Evolutionary conservation across 2,113 vertebrate genomes (phyloP), one percentile per base, ranked within the genome.

Genomic region (Callipepla californica): DNA sequence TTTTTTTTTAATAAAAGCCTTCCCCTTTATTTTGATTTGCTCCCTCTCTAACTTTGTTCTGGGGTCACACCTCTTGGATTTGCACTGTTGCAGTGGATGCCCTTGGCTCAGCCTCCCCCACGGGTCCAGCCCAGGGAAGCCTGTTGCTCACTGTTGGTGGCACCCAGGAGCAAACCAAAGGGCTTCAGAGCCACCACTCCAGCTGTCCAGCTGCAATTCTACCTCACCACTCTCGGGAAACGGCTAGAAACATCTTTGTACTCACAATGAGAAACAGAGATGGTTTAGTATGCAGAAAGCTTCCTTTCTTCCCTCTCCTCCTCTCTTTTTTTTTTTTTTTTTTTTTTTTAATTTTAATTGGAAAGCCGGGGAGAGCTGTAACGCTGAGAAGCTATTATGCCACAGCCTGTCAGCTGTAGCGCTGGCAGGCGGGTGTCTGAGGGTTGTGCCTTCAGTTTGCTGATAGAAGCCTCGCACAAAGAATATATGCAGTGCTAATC

Each of bases 241-340:
- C 15, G 42, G 12, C n/a, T 53, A 14, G 51, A 63, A 73, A 65
- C 1, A 0, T 0, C 0, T 47, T 40, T 45, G n/a, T 19, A 59
- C 50, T 7, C 1, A 0, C 0, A 0, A 13, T 47, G 55, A 53
- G 55, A 55, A 57, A 68, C 2, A 3, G 18, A 79, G 42, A 8
- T 19, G 55, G 51, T 74, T 96, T 70, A 80, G 47, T 19, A 96
- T 80, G 78, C 84, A 87, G 59, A 45, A 77, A 85, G 26, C 79
- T 28, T 76, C 23, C 4, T 18, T 78, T 14, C 1, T 3, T 15
- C 28, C 23, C 34, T 6, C 13, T 30, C 17, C 30, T 3, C 19
- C 34, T 26, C 32, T 11, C 6, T 8, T 5, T 10, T 23, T 32
- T 47, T 65, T 44, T n/a, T n/a, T 11, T 32, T 5, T 20, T 17